A percentile compares a stretch with the other conserved stretches of the same genome.
phyloP scores from a whole-genome alignment of 2,113 vertebrate species.

The Nestor notabilis region DNA sequence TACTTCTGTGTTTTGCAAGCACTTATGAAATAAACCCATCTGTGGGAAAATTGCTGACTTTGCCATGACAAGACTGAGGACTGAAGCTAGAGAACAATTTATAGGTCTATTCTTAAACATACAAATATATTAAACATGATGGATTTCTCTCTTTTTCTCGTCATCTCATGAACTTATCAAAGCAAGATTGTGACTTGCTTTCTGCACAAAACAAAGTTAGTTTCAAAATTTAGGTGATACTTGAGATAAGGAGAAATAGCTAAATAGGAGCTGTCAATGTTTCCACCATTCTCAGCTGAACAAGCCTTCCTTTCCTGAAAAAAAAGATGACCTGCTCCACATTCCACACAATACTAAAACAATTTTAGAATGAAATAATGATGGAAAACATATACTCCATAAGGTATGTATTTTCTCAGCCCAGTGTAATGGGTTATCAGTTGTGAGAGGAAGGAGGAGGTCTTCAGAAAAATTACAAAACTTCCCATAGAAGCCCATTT shows the following conservation, averaged over 20 bases:
- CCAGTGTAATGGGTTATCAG: not conserved
- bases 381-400: rapidly evolving
- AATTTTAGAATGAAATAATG: not conserved
- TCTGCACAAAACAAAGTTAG: not conserved
- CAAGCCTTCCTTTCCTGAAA: not conserved
- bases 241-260: not conserved
- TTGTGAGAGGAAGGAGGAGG: not conserved
- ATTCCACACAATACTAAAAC: not conserved
- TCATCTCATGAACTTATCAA: not conserved
- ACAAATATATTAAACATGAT: not conserved
- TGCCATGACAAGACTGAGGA: not conserved
- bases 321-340: not conserved
- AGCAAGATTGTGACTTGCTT: not conserved
- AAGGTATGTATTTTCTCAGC: not conserved
- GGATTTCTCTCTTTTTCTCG: not conserved
- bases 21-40: not conserved
- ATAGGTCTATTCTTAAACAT: not conserved
- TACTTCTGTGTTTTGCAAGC: not conserved
- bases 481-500: not conserved
- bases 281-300: not conserved
- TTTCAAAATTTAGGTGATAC: not conserved
- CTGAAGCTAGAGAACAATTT: not conserved
- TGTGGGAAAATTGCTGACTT: not conserved
- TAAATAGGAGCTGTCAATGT: not conserved
- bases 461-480: not conserved